Evolutionary conservation across 1,140 invertebrate species (phyloP).

Genomic region (Camponotus floridanus): DNA sequence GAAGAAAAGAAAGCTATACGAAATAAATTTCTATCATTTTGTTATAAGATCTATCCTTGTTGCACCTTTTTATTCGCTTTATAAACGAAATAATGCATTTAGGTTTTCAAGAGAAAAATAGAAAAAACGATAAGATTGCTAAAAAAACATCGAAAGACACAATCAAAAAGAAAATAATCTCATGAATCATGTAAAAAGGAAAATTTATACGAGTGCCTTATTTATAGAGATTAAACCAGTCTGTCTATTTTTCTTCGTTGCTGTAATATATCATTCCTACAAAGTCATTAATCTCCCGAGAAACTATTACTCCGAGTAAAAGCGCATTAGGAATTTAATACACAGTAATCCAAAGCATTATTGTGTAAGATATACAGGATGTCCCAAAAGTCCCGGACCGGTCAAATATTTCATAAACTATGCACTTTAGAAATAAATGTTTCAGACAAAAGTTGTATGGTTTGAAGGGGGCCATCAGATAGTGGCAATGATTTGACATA

Average conservation of each 20-base stretch:
- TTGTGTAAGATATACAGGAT: not conserved
- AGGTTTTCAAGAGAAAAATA: not conserved
- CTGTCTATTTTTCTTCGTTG: slow-evolving; percentile 27
- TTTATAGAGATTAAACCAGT: slow-evolving; percentile 33
- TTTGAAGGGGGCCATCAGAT: too few relatives aligned
- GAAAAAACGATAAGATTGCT: slow-evolving; percentile 1
- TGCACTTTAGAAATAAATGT: too few relatives aligned
- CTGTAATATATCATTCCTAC: slow-evolving; percentile 24
- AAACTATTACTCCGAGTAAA: not conserved
- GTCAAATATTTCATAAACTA: too few relatives aligned
- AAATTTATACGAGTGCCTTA: slow-evolving; percentile 20
- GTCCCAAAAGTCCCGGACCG: too few relatives aligned
- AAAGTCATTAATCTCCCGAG: slow-evolving; percentile 9
- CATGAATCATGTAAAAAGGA: slow-evolving; percentile 4
- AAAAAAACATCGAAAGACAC: not conserved
- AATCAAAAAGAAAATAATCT: slow-evolving; percentile 13
- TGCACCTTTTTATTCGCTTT: not conserved
- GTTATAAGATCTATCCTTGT: not conserved
- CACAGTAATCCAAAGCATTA: not conserved
- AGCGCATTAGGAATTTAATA: not conserved
- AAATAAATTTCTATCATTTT: not conserved
- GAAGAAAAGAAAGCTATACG: not conserved
- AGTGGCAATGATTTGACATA: too few relatives aligned
- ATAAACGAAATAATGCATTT: not conserved
- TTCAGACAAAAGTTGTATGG: too few relatives aligned